Conservation (phyloP, 2,113 vertebrate genomes). For the Alexandromys fortis region DNA sequence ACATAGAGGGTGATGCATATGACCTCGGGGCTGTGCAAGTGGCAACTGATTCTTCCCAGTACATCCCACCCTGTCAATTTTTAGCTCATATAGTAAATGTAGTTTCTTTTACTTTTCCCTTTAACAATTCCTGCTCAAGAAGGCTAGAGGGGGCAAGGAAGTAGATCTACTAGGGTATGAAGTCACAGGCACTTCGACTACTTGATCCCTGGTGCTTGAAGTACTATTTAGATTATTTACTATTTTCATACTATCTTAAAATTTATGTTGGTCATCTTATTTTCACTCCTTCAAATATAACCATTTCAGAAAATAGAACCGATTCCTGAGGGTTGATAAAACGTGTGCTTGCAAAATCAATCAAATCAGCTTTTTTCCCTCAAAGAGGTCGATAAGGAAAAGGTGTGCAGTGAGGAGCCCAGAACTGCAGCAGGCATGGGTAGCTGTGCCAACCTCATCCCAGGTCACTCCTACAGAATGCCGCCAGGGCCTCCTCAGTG, state of each 20-base stretch:
- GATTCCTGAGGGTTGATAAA: not conserved
- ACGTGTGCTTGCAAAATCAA: not conserved
- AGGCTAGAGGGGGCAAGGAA: not conserved
- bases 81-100: not conserved
- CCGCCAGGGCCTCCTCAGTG: no score
- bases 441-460: not conserved
- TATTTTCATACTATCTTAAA: slow-evolving; percentile 33
- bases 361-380: not conserved
- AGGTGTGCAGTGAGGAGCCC: rapidly evolving
- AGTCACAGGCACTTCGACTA: not conserved
- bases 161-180: not conserved
- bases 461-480: not conserved
- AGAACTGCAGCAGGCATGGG: rapidly evolving
- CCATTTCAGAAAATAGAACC: slow-evolving; percentile 19
- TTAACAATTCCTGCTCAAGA: not conserved
- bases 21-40: not conserved
- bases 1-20: rapidly evolving
- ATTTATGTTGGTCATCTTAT: slow-evolving; percentile 12
- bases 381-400: not conserved
- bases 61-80: not conserved
- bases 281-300: slow-evolving; percentile 1
- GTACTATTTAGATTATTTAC: not conserved
- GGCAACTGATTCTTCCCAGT: not conserved
- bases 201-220: slow-evolving; percentile 3
- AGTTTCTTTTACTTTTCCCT: not conserved